Base-by-base conservation (phyloP, 2,888 invertebrate species). In the Monoplex corrugatus region DNA sequence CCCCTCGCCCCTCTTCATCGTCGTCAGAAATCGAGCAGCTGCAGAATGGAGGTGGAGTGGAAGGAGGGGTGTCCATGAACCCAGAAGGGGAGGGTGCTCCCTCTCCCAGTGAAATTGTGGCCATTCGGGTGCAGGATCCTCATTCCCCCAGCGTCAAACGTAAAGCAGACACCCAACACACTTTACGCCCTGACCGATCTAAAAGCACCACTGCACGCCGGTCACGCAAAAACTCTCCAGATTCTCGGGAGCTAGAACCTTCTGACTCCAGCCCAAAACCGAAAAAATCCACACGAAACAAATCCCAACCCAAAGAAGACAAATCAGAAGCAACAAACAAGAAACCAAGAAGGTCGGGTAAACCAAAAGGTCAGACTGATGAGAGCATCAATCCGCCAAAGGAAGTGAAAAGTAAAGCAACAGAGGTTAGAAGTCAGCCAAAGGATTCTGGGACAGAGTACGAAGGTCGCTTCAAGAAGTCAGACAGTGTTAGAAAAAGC, bases 1-100 rank as follows among this genome's bases (percentile, higher is more conserved):
- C 92, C 6, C 93, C 93, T 16, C 85, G 93, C 23, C 91, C 93
- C 3, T 91, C 92, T 32, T 94, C 94, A 5, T 92, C 93, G 13
- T 92, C 93, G 0, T 92, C 92, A 19, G 94, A 94, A 57, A 89
- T 93, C 0, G 87, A 72, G 57, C 84, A 90, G 28, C 43, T 38
- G 32, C 72, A 78, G 78, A 87, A 28, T 13, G 40, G 19, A n/a
- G 87, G 16, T 28, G 87, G 28, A 16, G 82, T 50, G 28, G 50
- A 28, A 32, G 45, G 38, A n/a, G 35, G 57, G 13, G 57, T 89
- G 38, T 86, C 23, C 80, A 87, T 89, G 50, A 68, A 89, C 5
- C 87, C 35, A 68, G 89, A 90, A 83, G 86, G 90, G 32, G 88
- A 85, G 32, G 90, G 90, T 19, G 91, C 92, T 13, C 91, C 92